Evolutionary conservation across 1,140 invertebrate species (phyloP), one percentile per base, ranked within the genome.

Genomic region (Drosophila bipectinata): DNA sequence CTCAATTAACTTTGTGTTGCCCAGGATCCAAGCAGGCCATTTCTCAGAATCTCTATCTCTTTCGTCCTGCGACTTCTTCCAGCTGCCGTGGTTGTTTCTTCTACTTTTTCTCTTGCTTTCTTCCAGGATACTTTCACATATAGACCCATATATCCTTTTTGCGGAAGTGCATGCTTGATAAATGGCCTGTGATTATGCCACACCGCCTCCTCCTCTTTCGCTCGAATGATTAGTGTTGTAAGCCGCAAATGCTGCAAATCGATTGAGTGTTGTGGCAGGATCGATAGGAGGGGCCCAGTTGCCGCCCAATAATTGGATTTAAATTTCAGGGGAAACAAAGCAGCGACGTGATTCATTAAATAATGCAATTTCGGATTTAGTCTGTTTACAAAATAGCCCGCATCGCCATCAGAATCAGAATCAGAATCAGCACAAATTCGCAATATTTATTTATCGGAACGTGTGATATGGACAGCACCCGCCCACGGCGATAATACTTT

Each of bases 1-100:
- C 73, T 77, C 74, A 77, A 77, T 77, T 77, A 77, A 77, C 74
- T 77, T 44, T 44, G 68, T 77, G 74, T 61, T 71, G 73, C 64
- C 73, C 63, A n/a, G 63, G 6, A 60, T 56, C 44, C 37, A 76
- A 60, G 68, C 72, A 68, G 49, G 72, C 62, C 73, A 76, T 75
- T 75, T 59, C 72, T 75, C 72, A 75, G 72, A 30, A 47, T 51
- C 34, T 30, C 34, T 30, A 15, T 32, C 39, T 21, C 18, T 44
- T 54, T 55, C 21, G 10, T 24, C 12, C 34, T 48, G 41, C 44
- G 60, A 66, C 63, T 67, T 30, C 63, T 66, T 55, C 30, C 49
- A 68, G 60, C 53, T 54, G 71, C 47, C 45, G 53, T 52, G 53
- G 9, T 41, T 52, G 12, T 12, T 21, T 21, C 37, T 7, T 41